Conservation (phyloP, 92 coral and sea anemone genomes). For the Actinernus sp. region DNA sequence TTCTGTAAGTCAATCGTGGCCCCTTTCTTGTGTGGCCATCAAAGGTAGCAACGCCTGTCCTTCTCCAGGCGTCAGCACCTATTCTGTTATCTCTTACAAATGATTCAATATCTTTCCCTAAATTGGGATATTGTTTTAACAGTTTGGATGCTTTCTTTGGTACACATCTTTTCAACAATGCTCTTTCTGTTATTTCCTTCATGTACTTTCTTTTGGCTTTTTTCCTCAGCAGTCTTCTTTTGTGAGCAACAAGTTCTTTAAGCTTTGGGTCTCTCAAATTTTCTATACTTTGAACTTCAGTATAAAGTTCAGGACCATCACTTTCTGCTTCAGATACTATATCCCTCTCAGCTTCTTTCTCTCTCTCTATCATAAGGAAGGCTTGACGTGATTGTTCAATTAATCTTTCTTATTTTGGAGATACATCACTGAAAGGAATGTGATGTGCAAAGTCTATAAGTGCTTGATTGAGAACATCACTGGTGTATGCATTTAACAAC, state of each 20-base stretch:
- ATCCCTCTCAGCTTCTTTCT: conserved; percentile 8
- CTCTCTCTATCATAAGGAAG: conserved; percentile 31
- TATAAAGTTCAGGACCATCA: too few relatives aligned
- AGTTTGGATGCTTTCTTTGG: conserved; percentile 51
- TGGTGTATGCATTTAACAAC: conserved; percentile 10
- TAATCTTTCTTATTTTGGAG: conserved; percentile 31
- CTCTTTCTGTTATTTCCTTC: conserved; percentile 31
- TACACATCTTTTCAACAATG: conserved; percentile 28
- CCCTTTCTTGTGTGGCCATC: conserved; percentile 6
- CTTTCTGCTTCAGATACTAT: conserved; percentile 25
- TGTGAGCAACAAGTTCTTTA: too few relatives aligned
- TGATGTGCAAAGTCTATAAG: conserved; percentile 52
- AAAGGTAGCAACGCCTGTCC: conserved; percentile 63
- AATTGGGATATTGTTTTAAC: conserved; percentile 42
- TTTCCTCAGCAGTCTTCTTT: conserved; percentile 34
- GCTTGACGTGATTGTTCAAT: conserved; percentile 66
- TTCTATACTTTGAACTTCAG: too few relatives aligned
- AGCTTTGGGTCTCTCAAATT: too few relatives aligned
- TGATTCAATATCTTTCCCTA: conserved; percentile 64
- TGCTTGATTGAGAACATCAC: conserved; percentile 39
- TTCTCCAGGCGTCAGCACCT: conserved; percentile 70
- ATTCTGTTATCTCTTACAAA: conserved; percentile 51
- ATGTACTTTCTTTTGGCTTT: conserved; percentile 13
- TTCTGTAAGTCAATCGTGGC: conserved; percentile 20
- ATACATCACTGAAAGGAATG: conserved; percentile 50